A percentile compares a stretch with the other conserved stretches of the same genome.
phyloP scores from a whole-genome alignment of 2,113 vertebrate species.

The Stigmatopora nigra region DNA sequence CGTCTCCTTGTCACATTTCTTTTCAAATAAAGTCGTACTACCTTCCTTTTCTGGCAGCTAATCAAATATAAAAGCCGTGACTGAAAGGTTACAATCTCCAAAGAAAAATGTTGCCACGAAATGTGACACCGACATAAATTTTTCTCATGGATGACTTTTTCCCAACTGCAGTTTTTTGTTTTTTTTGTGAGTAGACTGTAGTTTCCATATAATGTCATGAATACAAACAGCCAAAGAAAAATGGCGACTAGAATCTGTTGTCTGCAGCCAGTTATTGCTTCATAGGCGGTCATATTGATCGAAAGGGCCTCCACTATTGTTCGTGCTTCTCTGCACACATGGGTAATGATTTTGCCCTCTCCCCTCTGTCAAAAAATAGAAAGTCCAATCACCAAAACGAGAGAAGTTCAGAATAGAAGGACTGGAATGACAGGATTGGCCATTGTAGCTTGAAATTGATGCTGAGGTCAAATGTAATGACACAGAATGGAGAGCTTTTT shows the following conservation, averaged over 20 bases:
- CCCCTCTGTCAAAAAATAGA: constrained; percentile 34
- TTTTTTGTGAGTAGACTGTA: background rate
- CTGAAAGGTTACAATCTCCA: background rate
- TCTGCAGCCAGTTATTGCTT: constrained; percentile 57
- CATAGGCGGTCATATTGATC: constrained; percentile 57
- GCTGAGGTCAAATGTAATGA: background rate
- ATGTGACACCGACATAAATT: background rate
- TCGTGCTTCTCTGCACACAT: constrained; percentile 51
- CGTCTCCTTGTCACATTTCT: background rate
- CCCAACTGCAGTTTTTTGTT: background rate
- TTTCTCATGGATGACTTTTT: background rate
- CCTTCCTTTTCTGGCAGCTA: background rate
- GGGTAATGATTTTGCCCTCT: constrained; percentile 45
- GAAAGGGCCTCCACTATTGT: constrained; percentile 45
- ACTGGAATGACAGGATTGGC: background rate
- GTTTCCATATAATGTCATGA: background rate
- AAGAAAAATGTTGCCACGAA: background rate
- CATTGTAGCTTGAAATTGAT: background rate
- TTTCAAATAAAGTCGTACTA: background rate
- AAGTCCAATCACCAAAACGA: background rate
- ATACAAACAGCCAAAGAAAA: constrained; percentile 32
- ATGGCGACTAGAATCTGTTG: constrained; percentile 53
- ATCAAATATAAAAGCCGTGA: background rate
- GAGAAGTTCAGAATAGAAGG: background rate
- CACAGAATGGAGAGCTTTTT: background rate